phyloP scores from a whole-genome alignment of 1,140 invertebrate species.

The Drosophila pruinosa region DNA sequence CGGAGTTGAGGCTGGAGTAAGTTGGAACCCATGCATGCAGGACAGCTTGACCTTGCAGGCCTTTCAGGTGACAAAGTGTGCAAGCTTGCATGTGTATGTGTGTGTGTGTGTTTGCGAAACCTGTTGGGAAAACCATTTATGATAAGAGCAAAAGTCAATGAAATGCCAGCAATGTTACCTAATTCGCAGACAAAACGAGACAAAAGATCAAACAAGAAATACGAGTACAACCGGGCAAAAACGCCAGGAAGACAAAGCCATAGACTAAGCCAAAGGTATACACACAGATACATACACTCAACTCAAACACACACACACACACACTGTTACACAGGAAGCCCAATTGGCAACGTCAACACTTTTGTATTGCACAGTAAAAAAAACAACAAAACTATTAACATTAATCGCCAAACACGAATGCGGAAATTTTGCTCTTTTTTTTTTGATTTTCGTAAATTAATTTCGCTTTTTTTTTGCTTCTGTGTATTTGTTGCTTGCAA shows the following conservation, averaged over 20 bases:
- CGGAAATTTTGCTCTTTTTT: conserved; percentile 37
- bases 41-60: conserved; percentile 65
- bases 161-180: conserved; percentile 68
- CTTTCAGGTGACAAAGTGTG: conserved; percentile 4
- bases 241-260: conserved; percentile 37
- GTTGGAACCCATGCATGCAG: conserved; percentile 18
- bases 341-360: conserved; percentile 53
- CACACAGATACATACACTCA: conserved; percentile 12
- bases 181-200: conserved; percentile 48
- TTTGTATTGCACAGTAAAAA: conserved; percentile 36
- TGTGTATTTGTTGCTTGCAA: conserved; percentile 2
- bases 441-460: not conserved
- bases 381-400: conserved; percentile 30
- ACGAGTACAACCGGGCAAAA: conserved; percentile 38
- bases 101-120: conserved; percentile 26
- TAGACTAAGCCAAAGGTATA: not conserved
- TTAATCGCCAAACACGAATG: conserved; percentile 45
- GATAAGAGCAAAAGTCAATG: conserved; percentile 63
- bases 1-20: not conserved
- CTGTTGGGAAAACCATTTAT: conserved; percentile 57
- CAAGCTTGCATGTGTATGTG: not conserved
- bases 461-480: not conserved
- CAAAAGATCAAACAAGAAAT: conserved; percentile 49
- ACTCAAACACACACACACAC: not conserved
- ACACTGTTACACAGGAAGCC: conserved; percentile 29